A percentile compares a stretch with the other conserved stretches of the same genome.
Evolutionary conservation across 2,888 invertebrate species (phyloP).

Genomic region (Scaptomyza caliginosa): DNA sequence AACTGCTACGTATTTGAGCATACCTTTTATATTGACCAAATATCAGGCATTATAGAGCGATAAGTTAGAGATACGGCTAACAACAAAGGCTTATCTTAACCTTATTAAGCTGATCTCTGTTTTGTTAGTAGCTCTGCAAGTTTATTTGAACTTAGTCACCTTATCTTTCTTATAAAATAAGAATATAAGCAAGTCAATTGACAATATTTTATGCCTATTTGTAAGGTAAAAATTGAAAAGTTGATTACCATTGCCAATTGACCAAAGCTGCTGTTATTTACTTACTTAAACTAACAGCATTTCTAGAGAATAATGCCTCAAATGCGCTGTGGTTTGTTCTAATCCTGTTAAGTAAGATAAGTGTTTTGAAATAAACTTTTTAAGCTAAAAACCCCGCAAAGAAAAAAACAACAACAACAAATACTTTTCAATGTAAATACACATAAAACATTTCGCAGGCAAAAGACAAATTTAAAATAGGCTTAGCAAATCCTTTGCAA

Average conservation of each 20-base stretch:
- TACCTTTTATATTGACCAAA: no score
- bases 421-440: slow-evolving; percentile 61
- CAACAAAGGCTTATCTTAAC: no score
- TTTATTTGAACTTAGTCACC: no score
- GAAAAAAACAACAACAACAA: background rate
- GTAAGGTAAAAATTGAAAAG: background rate
- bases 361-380: background rate
- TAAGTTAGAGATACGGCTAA: no score
- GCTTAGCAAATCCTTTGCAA: slow-evolving; percentile 65
- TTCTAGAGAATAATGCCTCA: background rate
- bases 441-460: slow-evolving; percentile 34
- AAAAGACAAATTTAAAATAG: slow-evolving; percentile 64
- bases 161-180: no score
- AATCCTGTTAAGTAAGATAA: background rate
- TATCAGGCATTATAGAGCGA: no score
- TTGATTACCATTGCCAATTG: background rate
- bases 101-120: no score
- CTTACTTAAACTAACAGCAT: background rate
- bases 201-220: background rate
- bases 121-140: no score
- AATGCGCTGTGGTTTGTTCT: background rate
- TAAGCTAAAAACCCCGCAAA: background rate
- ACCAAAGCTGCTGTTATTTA: background rate
- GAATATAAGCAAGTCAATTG: no score
- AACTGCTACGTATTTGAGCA: no score